Evolutionary conservation across 2,888 invertebrate genomes (phyloP).

Genomic region (Amblyjoppa proteus): DNA sequence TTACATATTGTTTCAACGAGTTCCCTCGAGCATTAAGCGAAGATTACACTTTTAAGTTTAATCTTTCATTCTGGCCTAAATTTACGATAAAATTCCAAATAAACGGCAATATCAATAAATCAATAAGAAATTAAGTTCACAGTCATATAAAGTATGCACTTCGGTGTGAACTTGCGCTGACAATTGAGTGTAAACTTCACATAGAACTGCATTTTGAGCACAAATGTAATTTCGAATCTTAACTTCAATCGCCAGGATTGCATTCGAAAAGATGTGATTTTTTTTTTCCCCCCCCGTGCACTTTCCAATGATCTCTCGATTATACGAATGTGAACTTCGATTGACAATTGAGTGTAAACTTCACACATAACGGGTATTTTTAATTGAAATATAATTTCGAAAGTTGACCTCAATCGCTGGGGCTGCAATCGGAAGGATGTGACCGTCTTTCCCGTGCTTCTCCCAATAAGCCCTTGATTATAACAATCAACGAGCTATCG

Average conservation of each 20-base stretch:
- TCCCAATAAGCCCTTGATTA: conserved; percentile 35
- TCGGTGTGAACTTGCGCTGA: too few species aligned
- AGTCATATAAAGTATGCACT: neutral
- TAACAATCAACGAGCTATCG: conserved; percentile 37
- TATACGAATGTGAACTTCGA: too few species aligned
- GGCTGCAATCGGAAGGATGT: neutral
- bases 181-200: too few species aligned
- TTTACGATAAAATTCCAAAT: neutral
- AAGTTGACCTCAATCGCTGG: too few species aligned
- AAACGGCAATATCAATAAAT: neutral
- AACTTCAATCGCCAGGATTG: neutral
- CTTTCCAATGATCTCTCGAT: neutral
- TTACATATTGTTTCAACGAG: neutral
- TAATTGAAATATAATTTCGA: too few species aligned
- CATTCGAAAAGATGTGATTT: neutral
- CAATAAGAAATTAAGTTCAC: neutral
- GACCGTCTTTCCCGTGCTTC: conserved; percentile 31
- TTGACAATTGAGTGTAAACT: too few species aligned
- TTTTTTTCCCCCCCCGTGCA: conserved; percentile 11
- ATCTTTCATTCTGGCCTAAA: neutral
- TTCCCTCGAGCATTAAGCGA: neutral
- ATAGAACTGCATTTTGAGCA: too few species aligned
- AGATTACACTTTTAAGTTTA: neutral
- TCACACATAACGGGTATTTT: too few species aligned
- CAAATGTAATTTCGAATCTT: neutral